phyloP scores from a whole-genome alignment of 2,888 invertebrate genomes.

The Tenthredo mesomela region DNA sequence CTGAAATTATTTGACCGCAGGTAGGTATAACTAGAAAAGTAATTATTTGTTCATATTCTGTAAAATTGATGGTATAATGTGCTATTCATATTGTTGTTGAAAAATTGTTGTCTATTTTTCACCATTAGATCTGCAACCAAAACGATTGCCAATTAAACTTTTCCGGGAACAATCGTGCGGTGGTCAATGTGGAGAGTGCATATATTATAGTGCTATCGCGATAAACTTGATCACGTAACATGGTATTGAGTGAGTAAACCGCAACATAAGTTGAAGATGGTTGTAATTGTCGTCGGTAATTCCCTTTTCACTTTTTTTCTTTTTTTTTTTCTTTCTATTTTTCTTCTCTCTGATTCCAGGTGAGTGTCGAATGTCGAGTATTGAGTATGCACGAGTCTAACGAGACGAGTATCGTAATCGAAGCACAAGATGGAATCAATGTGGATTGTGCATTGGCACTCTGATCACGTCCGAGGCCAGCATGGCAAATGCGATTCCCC shows the following conservation, averaged over 20 bases:
- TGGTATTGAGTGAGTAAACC: conserved; percentile 14
- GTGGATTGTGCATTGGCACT: conserved; percentile 7
- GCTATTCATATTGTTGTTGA: neutral
- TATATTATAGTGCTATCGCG: neutral
- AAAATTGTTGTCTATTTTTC: neutral
- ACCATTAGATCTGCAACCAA: neutral
- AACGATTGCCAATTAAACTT: neutral
- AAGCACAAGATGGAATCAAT: conserved; percentile 22
- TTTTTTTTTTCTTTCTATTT: conserved; percentile 28
- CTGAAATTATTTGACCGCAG: no score
- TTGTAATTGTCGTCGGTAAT: conserved; percentile 22
- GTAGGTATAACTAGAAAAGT: neutral
- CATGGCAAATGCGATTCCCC: conserved; percentile 22
- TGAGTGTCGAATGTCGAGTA: neutral
- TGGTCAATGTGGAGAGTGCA: neutral
- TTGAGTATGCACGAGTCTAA: conserved; percentile 8
- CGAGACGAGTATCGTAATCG: conserved; percentile 32
- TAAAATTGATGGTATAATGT: neutral
- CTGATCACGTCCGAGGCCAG: conserved; percentile 41
- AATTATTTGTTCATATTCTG: neutral
- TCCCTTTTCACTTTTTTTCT: conserved; percentile 6
- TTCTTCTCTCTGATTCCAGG: neutral
- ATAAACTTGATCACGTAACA: conserved; percentile 20
- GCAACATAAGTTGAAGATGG: conserved; percentile 9
- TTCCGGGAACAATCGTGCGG: conserved; percentile 5